These are phyloP conservation scores for Catharus minimus DNA, from an alignment of 2,113 vertebrate species.

Conservation along the genomic window DNA sequence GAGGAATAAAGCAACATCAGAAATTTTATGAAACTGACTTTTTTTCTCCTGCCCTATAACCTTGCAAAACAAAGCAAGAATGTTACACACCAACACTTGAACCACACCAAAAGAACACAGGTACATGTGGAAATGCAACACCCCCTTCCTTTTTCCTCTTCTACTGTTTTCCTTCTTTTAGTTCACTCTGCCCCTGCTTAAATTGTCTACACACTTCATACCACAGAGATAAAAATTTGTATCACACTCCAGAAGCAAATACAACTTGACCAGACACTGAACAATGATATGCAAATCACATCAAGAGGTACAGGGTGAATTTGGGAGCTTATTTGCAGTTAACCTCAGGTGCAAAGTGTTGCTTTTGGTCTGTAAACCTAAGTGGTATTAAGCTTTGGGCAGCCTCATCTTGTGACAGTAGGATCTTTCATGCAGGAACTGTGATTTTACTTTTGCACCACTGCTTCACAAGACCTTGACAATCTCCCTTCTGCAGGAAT, in stretches of 20 bases:
- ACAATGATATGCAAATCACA: neutral
- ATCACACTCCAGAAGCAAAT: neutral
- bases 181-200: neutral
- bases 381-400: neutral
- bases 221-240: neutral
- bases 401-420: neutral
- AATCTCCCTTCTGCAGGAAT: neutral
- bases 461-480: neutral
- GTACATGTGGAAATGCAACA: constrained; percentile 16
- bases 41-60: neutral
- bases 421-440: neutral
- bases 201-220: neutral
- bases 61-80: constrained; percentile 28
- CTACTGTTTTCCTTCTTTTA: neutral
- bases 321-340: neutral
- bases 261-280: neutral
- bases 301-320: neutral
- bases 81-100: neutral
- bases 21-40: neutral
- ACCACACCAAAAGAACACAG: constrained; percentile 33
- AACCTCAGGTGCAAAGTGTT: neutral
- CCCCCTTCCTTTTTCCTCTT: constrained; percentile 30
- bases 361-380: neutral
- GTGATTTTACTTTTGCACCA: neutral
- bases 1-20: neutral